A percentile compares a stretch with the other conserved stretches of the same genome.
Evolutionary conservation across 2,888 invertebrate genomes (phyloP).

Genomic region (Spodoptera picta): DNA sequence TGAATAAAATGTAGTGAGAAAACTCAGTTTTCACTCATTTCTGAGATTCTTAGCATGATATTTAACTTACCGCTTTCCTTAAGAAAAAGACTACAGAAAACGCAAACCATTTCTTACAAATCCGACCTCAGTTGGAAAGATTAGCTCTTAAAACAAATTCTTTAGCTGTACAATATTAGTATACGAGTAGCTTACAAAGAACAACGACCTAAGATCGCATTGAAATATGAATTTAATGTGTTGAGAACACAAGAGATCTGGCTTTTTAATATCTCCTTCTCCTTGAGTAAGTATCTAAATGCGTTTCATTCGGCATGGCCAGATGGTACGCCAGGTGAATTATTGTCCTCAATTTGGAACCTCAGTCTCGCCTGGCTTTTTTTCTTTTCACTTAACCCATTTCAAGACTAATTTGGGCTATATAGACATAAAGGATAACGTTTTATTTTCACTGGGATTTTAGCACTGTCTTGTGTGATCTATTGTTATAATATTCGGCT

Average conservation of each 20-base stretch:
- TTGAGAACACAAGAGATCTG: constrained; percentile 59
- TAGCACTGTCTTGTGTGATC: not conserved
- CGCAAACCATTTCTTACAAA: too few species aligned
- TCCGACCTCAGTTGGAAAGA: too few species aligned
- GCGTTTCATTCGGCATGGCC: constrained; percentile 71
- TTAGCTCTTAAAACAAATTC: not conserved
- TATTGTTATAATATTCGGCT: not conserved
- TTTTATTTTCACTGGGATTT: constrained; percentile 17
- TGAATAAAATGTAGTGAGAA: too few species aligned
- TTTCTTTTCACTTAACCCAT: constrained; percentile 62
- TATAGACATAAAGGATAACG: constrained; percentile 39
- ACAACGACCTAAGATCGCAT: constrained; percentile 13
- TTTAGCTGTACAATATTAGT: not conserved
- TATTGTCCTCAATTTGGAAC: constrained; percentile 72
- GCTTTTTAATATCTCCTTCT: constrained; percentile 68
- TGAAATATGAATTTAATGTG: constrained; percentile 51
- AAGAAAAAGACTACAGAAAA: too few species aligned
- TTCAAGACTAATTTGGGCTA: constrained; percentile 56
- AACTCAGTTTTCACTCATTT: too few species aligned
- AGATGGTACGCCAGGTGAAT: constrained; percentile 74
- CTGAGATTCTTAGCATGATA: too few species aligned
- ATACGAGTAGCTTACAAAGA: constrained; percentile 9
- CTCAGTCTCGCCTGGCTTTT: constrained; percentile 52
- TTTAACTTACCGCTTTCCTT: too few species aligned
- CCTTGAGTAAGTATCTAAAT: constrained; percentile 62